phyloP scores from a whole-genome alignment of 2,888 invertebrate genomes.

The Harmothoe impar region DNA sequence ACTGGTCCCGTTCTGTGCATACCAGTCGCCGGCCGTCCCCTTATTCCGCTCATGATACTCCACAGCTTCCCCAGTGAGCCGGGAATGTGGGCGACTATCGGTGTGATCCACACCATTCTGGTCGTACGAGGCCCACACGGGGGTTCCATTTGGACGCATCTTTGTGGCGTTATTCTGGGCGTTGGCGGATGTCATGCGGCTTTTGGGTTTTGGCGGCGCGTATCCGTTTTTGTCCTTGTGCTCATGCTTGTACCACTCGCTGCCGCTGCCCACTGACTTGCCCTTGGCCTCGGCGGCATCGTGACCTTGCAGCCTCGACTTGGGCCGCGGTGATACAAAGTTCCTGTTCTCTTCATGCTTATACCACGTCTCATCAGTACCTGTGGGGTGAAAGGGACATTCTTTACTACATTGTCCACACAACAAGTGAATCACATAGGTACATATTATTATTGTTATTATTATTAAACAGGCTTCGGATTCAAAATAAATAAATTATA shows the following conservation, averaged over 20 bases:
- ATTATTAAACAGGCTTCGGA: no score
- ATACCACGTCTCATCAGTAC: conserved; percentile 70
- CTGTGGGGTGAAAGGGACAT: not conserved
- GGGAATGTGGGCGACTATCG: conserved; percentile 38
- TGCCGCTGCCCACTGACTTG: conserved; percentile 57
- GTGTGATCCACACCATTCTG: not conserved
- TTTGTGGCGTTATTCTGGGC: conserved; percentile 49
- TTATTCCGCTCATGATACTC: conserved; percentile 70
- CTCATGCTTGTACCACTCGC: conserved; percentile 71
- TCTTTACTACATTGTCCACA: not conserved
- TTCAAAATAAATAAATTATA: no score
- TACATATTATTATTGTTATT: not conserved
- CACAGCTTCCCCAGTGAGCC: conserved; percentile 65
- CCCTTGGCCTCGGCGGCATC: conserved; percentile 62
- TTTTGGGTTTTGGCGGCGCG: conserved; percentile 42
- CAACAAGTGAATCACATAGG: not conserved
- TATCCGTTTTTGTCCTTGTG: conserved; percentile 64
- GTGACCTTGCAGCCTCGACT: conserved; percentile 34
- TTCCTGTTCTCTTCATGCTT: conserved; percentile 70
- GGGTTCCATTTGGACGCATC: conserved; percentile 63
- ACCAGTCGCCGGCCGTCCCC: conserved; percentile 70
- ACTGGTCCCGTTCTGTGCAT: conserved; percentile 64
- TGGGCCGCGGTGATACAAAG: conserved; percentile 67
- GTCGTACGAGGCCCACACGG: conserved; percentile 64
- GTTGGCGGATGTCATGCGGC: conserved; percentile 48